These are phyloP conservation scores for Drosophila yooni DNA, from an alignment of 2,888 invertebrate species.

Conservation along the genomic window DNA sequence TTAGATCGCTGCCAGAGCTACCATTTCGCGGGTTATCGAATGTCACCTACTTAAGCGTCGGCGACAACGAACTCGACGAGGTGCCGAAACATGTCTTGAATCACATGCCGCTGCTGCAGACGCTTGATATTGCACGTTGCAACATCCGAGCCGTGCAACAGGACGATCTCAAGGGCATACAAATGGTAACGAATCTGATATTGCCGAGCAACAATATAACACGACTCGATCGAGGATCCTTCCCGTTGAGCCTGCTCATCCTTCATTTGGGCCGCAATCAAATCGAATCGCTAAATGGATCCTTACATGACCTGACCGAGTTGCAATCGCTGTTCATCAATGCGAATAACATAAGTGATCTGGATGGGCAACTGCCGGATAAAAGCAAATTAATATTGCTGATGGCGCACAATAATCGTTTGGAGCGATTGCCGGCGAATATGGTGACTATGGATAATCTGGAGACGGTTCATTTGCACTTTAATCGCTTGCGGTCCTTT, in stretches of 20 bases:
- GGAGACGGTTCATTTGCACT: constrained; percentile 90
- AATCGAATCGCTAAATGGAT: constrained; percentile 90
- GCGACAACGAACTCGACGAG: constrained; percentile 91
- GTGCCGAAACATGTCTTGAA: constrained; percentile 91
- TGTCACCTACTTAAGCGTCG: constrained; percentile 91
- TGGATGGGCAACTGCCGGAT: constrained; percentile 91
- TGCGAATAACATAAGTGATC: constrained; percentile 89
- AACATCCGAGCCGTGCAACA: constrained; percentile 90
- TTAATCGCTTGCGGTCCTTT: constrained; percentile 89
- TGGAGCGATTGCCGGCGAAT: constrained; percentile 90
- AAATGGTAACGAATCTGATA: constrained; percentile 89
- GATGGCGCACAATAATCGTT: constrained; percentile 90
- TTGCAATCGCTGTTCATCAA: constrained; percentile 93
- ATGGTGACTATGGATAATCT: constrained; percentile 89
- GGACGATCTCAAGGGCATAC: constrained; percentile 91
- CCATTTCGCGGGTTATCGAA: constrained; percentile 91
- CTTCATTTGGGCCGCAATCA: constrained; percentile 92
- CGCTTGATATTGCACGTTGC: constrained; percentile 93
- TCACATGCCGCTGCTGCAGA: constrained; percentile 91
- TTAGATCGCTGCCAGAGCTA: constrained; percentile 90
- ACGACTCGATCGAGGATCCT: constrained; percentile 89
- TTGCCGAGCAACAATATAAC: constrained; percentile 91
- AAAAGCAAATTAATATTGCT: constrained; percentile 88
- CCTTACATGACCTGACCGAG: constrained; percentile 89
- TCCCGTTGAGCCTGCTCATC: constrained; percentile 89